Percentiles rank a stretch among this genome's conserved stretches.
These are phyloP conservation scores for Epinephelus moara DNA, from an alignment of 2,113 vertebrate species.

Conservation along the genomic window DNA sequence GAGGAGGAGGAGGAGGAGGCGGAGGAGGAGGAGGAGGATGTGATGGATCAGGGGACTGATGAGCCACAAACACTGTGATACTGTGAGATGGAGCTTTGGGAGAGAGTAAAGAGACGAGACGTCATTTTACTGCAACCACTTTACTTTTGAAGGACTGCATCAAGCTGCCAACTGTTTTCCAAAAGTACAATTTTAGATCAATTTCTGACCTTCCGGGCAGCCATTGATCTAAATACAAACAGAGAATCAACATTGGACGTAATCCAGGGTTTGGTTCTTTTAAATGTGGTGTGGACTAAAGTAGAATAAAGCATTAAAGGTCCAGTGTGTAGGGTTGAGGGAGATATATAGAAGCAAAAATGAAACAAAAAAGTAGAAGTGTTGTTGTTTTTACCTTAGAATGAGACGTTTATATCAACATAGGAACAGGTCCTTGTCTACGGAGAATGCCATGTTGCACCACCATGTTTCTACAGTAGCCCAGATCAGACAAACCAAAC, in stretches of 20 bases:
- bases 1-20: background rate
- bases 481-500: too few species aligned
- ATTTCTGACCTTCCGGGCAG: background rate
- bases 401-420: too few species aligned
- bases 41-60: constrained; percentile 57
- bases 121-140: background rate
- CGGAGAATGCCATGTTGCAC: too few species aligned
- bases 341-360: too few species aligned
- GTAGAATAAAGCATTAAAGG: background rate
- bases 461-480: too few species aligned
- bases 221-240: background rate
- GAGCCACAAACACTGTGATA: constrained; percentile 31
- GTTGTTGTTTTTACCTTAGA: too few species aligned
- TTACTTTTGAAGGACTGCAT: background rate
- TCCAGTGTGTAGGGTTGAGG: too few species aligned
- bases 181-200: background rate
- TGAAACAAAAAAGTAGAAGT: too few species aligned
- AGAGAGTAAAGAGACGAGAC: background rate
- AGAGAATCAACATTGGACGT: background rate
- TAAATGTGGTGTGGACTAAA: background rate
- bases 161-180: background rate
- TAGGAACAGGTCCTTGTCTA: too few species aligned
- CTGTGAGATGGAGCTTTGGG: constrained; percentile 4
- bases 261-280: background rate
- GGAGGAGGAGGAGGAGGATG: constrained; percentile 33